Evolutionary conservation across 2,797 vertebrate genomes (phyloP), one percentile per base, ranked within the genome.

Genomic region (Falco cherrug): DNA sequence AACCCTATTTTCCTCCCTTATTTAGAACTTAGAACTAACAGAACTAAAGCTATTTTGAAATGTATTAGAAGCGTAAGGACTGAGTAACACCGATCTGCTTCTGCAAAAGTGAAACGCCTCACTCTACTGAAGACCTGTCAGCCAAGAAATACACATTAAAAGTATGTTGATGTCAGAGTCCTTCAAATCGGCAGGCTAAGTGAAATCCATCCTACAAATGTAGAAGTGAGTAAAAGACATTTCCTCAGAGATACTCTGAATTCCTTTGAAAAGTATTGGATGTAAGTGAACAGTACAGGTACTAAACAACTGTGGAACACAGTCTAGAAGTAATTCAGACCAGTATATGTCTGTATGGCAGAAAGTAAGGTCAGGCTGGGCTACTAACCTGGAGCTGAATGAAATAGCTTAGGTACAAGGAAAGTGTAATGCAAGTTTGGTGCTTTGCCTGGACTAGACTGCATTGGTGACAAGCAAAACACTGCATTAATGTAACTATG

Each of bases 321-420:
- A 10, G n/a, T 31, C 28, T 41, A 67, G 26, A 33, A 26, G 47
- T 13, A 57, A 37, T 11, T 67, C 24, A 70, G 65, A 54, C 17
- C 43, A 63, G 39, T 13, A 0, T 15, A n/a, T 2, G 13, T 20
- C 10, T 2, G 0, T 6, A 12, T 0, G 6, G 67, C 70, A 91
- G 48, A 48, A 51, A 0, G 0, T 13, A 53, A 13, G 5, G 16
- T 22, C 29, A 16, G 9, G 16, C 43, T 51, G 61, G 11, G 22
- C 28, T 47, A 33, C 64, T 50, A 50, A 65, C 7, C 3, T 1
- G 0, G 29, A 74, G 43, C 29, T 3, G 12, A 75, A 17, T 15
- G 28, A 50, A 76, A 57, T 1, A 64, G 43, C 39, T 45, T 4
- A 1, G 6, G 39, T 37, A 8, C 29, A 57, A 69, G 51, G 35